These are phyloP conservation scores for Drosophila santomea DNA, from an alignment of 1,140 invertebrate species.

Conservation along the genomic window DNA sequence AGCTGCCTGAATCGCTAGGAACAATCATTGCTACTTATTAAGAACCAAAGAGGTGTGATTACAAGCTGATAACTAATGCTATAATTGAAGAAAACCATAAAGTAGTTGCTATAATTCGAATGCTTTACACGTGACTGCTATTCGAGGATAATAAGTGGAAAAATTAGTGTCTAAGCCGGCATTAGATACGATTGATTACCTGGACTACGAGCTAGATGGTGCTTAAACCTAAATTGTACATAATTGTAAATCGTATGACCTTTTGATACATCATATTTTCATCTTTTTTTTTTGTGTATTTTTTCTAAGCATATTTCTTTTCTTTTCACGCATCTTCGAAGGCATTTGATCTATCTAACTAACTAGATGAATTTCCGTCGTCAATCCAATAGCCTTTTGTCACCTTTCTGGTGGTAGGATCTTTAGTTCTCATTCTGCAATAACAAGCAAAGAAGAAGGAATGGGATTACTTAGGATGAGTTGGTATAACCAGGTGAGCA, in stretches of 20 bases:
- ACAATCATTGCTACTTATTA: slow-evolving; percentile 73
- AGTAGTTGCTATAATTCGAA: slow-evolving; percentile 36
- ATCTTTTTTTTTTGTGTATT: slow-evolving; percentile 30
- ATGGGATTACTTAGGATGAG: slow-evolving; percentile 1
- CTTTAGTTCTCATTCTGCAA: slow-evolving; percentile 76
- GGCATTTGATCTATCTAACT: slow-evolving; percentile 83
- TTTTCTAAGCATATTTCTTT: slow-evolving; percentile 48
- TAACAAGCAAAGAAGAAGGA: not conserved
- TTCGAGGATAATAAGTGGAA: slow-evolving; percentile 48
- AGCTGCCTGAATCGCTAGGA: slow-evolving; percentile 77
- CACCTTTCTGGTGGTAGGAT: slow-evolving; percentile 34
- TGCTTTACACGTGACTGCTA: slow-evolving; percentile 40
- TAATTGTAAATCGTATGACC: slow-evolving; percentile 49
- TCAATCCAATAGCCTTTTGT: slow-evolving; percentile 73
- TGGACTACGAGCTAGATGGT: slow-evolving; percentile 49
- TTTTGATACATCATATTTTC: slow-evolving; percentile 28
- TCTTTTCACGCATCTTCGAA: slow-evolving; percentile 75
- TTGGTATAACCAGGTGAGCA: not conserved
- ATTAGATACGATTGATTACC: slow-evolving; percentile 72
- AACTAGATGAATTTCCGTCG: slow-evolving; percentile 65
- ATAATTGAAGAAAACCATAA: slow-evolving; percentile 37
- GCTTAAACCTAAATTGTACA: slow-evolving; percentile 45
- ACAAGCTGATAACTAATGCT: slow-evolving; percentile 26
- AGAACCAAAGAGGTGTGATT: slow-evolving; percentile 16
- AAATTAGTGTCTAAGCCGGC: slow-evolving; percentile 79